Base-by-base conservation (phyloP, 30 jellyfish, hydroid and myxozoan species). In the Rhopilema esculentum region DNA sequence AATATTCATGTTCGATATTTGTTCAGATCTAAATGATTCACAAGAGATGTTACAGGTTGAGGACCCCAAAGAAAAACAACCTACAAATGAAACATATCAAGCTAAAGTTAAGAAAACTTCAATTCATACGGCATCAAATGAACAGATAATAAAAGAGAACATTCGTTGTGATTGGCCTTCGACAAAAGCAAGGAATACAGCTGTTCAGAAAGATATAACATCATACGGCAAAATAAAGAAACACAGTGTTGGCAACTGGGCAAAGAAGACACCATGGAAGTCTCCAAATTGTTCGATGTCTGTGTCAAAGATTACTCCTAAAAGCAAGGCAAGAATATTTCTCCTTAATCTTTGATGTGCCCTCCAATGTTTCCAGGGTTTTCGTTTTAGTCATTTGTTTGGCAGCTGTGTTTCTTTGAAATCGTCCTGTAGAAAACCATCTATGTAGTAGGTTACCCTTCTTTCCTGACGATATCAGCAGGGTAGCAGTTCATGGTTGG, bases 191-290 rank as follows among this genome's bases (percentile, higher is more conserved):
- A 1, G 19, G 21, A 82, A 82, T 0, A 23, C 91, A 49, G 25
- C 83, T 23, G 87, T 84, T 15, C 88, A 85, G 21, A 65, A 65
- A 27, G 69, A 69, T 16, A 85, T 85, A 52, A 85, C 88, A 17
- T 57, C 88, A 6, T 85, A 85, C 50, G 94, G 94, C 16, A 85
- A 73, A 29, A 85, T 85, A n/a, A 85, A 48, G 61, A 85, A 85
- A 67, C 82, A 66, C 48, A 74, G 30, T 49, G 20, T 87, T 12
- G 65, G 79, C 15, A 87, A 85, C 22, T 85, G 78, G 94, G 75
- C 57, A 27, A 85, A 85, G 67, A 85, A 61, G 20, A 79, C 77
- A 24, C 22, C 49, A 18, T 50, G 50, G 78, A 40, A 72, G 62
- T 74, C 88, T 8, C 88, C 94, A 29, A 71, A 52, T 17, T 1